Conservation (phyloP, 2,797 vertebrate genomes). For the Sebastes cheni region DNA sequence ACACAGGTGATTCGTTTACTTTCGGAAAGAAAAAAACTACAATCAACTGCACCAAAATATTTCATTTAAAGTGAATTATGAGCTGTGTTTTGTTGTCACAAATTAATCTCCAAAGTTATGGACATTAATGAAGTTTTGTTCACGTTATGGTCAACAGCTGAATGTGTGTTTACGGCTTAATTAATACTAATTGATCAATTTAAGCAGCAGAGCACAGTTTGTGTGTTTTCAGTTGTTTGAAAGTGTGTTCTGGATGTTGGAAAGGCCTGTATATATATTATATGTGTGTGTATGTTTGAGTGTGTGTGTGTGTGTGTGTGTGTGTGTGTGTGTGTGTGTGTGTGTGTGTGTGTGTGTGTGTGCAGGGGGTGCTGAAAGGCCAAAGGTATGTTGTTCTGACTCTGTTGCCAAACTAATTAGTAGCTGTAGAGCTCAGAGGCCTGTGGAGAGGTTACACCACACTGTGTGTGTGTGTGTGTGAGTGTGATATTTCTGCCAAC, state of each 20-base stretch:
- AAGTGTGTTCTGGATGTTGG: not conserved
- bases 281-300: not conserved
- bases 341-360: conserved; percentile 2
- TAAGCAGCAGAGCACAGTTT: not conserved
- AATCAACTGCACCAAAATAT: no score
- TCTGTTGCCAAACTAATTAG: conserved; percentile 70
- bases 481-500: conserved; percentile 46
- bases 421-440: conserved; percentile 48
- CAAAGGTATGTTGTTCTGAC: conserved; percentile 70
- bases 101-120: no score
- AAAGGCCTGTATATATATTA: not conserved
- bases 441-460: conserved; percentile 58
- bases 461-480: conserved; percentile 14
- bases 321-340: not conserved
- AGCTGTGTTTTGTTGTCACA: no score
- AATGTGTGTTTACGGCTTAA: no score
- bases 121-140: no score
- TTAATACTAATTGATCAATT: no score
- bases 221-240: not conserved
- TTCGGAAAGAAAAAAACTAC: no score
- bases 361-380: conserved; percentile 30
- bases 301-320: not conserved
- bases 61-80: no score
- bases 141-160: no score
- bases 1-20: no score